Conservation (phyloP, 2,797 vertebrate genomes). For the Catostomus latipinnis region DNA sequence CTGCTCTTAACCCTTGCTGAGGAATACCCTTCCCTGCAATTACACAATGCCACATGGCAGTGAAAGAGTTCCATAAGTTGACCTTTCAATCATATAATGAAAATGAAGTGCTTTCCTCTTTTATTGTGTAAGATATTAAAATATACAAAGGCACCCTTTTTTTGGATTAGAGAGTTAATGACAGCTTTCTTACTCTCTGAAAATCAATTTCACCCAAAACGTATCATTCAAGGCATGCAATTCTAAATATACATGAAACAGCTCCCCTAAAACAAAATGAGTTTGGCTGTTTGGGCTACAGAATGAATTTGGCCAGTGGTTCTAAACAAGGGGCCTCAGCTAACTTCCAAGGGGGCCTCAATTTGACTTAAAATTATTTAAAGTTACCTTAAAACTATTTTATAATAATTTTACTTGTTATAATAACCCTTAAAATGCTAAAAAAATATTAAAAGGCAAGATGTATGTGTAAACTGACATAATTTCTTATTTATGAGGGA, state of each 20-base stretch:
- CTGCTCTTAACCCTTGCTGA: slow-evolving; percentile 54
- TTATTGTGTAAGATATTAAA: slow-evolving; percentile 40
- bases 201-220: slow-evolving; percentile 51
- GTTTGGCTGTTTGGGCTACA: no score
- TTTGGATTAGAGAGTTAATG: slow-evolving; percentile 39
- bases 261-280: slow-evolving; percentile 39
- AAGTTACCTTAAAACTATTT: no score
- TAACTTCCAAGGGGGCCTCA: no score
- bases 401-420: no score
- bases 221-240: slow-evolving; percentile 33
- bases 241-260: slow-evolving; percentile 57
- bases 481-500: no score
- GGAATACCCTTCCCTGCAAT: slow-evolving; percentile 41
- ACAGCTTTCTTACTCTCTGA: slow-evolving; percentile 21
- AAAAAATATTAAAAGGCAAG: no score
- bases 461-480: no score
- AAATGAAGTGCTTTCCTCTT: slow-evolving; percentile 33
- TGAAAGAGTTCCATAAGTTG: slow-evolving; percentile 19
- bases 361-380: no score
- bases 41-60: slow-evolving; percentile 23
- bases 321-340: no score
- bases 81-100: slow-evolving; percentile 30
- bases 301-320: no score
- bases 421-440: no score
- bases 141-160: slow-evolving; percentile 38